A percentile compares a stretch with the other conserved stretches of the same genome.
Conservation (phyloP, 1,140 invertebrate species). For the Ceratitis capitata region DNA sequence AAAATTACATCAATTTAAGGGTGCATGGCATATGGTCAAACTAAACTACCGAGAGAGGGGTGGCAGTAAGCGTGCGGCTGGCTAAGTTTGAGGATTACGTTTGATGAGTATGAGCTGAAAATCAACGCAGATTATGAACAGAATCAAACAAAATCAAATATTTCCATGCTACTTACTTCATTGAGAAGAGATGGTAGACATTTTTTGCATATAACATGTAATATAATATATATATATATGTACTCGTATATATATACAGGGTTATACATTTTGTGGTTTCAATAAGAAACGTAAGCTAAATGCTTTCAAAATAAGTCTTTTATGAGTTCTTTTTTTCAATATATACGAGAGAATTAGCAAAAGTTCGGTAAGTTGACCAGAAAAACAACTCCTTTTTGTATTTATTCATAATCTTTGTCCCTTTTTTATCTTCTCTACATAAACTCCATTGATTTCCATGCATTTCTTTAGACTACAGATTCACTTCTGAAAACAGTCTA, state of each 20-base stretch:
- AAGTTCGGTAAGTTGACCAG: no score
- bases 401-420: no score
- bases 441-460: no score
- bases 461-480: no score
- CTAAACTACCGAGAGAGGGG: background rate
- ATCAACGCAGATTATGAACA: constrained; percentile 33
- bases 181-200: background rate
- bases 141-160: constrained; percentile 36
- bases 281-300: no score
- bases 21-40: constrained; percentile 25
- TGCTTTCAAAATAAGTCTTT: background rate
- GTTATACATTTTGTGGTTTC: no score
- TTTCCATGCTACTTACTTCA: constrained; percentile 18
- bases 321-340: no score
- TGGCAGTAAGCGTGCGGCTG: background rate
- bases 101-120: constrained; percentile 27
- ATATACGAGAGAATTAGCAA: no score
- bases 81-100: constrained; percentile 26
- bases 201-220: background rate
- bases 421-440: no score
- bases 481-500: no score
- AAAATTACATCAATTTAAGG: background rate
- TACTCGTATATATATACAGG: no score
- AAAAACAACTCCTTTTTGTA: no score
- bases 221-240: background rate